These are phyloP conservation scores for Plutella xylostella DNA, from an alignment of 2,888 invertebrate species.

Conservation along the genomic window DNA sequence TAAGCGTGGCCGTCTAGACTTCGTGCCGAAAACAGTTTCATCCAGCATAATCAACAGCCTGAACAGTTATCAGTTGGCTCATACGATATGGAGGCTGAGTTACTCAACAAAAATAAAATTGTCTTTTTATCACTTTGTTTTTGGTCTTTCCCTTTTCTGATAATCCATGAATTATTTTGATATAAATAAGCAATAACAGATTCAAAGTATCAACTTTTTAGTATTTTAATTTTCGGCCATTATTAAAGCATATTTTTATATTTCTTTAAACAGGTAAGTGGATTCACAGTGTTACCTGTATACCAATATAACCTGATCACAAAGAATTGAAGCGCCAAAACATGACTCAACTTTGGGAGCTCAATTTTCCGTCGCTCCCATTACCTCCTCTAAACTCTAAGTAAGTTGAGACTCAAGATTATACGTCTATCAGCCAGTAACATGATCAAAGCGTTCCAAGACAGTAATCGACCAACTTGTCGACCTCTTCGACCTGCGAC, in stretches of 20 bases:
- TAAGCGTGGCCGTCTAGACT: neutral
- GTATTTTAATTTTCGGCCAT: no score
- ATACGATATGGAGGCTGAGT: conserved; percentile 33
- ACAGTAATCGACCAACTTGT: conserved; percentile 27
- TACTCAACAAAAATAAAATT: conserved; percentile 29
- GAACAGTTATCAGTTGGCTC: conserved; percentile 29
- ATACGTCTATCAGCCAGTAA: conserved; percentile 30
- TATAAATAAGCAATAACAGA: no score
- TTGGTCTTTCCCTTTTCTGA: conserved; percentile 2
- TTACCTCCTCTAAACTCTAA: conserved; percentile 25
- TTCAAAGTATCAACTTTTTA: no score
- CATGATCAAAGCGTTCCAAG: conserved; percentile 40
- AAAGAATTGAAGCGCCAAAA: neutral
- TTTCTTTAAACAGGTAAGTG: no score
- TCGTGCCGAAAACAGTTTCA: conserved; percentile 6
- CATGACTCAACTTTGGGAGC: neutral
- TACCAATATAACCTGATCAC: no score
- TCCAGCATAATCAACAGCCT: conserved; percentile 23
- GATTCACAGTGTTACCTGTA: no score
- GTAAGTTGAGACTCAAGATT: conserved; percentile 30
- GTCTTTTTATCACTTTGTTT: conserved; percentile 32
- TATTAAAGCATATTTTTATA: no score
- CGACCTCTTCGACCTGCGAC: conserved; percentile 27
- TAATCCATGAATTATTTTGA: no score
- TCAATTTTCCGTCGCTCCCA: conserved; percentile 17